Evolutionary conservation across 2,888 invertebrate genomes (phyloP).

Genomic region (Leucophenga maculata): DNA sequence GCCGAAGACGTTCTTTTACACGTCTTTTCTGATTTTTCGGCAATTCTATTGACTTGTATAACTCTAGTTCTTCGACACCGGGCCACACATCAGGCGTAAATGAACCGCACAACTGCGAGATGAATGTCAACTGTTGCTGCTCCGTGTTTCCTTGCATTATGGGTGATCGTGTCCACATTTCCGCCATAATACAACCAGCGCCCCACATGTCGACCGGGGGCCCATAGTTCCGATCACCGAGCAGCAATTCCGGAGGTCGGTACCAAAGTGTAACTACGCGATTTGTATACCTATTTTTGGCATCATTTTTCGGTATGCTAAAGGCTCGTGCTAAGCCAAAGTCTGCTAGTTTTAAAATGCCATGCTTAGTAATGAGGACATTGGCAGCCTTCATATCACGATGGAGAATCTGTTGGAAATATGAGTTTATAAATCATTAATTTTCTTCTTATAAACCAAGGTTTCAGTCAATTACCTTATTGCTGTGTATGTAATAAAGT

Average conservation of each 20-base stretch:
- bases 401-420: constrained; percentile 86
- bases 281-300: constrained; percentile 94
- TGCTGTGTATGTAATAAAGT: constrained; percentile 96
- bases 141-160: constrained; percentile 98
- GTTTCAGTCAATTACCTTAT: constrained; percentile 76
- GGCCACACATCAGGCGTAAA: constrained; percentile 95
- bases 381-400: constrained; percentile 99
- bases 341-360: constrained; percentile 95
- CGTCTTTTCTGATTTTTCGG: constrained; percentile 89
- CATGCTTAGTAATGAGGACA: constrained; percentile 95
- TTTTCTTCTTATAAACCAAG: background rate
- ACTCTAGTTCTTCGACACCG: constrained; percentile 89
- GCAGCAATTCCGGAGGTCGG: constrained; percentile 75
- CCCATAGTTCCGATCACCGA: constrained; percentile 93
- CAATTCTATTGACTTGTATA: constrained; percentile 90
- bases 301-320: constrained; percentile 88
- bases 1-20: constrained; percentile 87
- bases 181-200: constrained; percentile 99
- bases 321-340: constrained; percentile 97
- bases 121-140: constrained; percentile 94
- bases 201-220: constrained; percentile 98
- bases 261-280: constrained; percentile 98
- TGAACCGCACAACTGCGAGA: constrained; percentile 96
- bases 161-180: constrained; percentile 98
- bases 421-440: no score